Base-by-base conservation (phyloP, 2,797 vertebrate species). In the Telmatherina bonti region DNA sequence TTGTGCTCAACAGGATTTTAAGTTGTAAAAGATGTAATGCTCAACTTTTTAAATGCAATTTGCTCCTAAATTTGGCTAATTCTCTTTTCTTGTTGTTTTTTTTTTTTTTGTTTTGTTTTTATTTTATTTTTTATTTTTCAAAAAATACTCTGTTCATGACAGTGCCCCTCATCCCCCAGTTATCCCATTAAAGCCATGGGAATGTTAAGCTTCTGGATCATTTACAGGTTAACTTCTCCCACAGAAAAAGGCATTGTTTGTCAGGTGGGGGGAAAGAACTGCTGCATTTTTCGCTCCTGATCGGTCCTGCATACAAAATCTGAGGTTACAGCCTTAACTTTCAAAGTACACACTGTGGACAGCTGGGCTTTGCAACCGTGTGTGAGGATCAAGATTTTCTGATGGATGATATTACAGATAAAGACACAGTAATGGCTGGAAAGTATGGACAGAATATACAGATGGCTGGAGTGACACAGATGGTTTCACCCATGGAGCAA, bases 401-500 rank as follows among this genome's bases (percentile, higher is more conserved):
- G 82, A 89, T 81, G 86, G 90, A 88, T 89, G 88, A 91, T 78
- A 86, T 91, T 90, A 85, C 88, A 88, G 87, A 93, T 87, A 80
- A 82, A 49, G 41, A 77, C 76, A 74, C 78, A 43, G 84, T 89
- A 92, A 91, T 88, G 89, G 83, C 86, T 90, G 88, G 79, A 29
- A 90, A 88, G 88, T 85, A 84, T 81, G 86, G 91, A 91, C 85
- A 74, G 82, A 80, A 85, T 79, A 87, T 87, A 83, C 85, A 92
- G 90, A 91, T 91, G 88, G 85, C 73, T 72, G 74, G 77, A 85
- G 78, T 65, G 82, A 86, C 89, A 88, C 90, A 93, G 92, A 93
- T 94, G 92, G 90, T 92, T 93, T 91, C 83, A 86, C 85, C 89
- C 83, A 81, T 87, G 86, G 88, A 92, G 85, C 74, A 83, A 87